Percentiles rank a stretch among this genome's conserved stretches.
Evolutionary conservation across 2,113 vertebrate genomes (phyloP).

Genomic region (Callocephalon fimbriatum): DNA sequence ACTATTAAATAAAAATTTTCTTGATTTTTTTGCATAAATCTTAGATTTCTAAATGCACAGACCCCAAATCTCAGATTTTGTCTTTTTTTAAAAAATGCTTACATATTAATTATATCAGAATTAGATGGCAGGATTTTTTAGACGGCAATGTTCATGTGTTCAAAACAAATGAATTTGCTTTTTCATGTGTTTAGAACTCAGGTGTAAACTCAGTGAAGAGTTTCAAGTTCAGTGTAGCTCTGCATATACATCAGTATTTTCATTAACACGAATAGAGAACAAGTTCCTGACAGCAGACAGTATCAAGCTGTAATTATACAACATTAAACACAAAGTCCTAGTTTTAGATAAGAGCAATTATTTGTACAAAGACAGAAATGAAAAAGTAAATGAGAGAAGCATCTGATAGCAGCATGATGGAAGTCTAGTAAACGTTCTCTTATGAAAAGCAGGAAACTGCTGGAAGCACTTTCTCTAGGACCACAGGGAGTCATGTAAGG

Average conservation of each 20-base stretch:
- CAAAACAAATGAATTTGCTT: not conserved
- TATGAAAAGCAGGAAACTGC: not conserved
- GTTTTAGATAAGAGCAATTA: not conserved
- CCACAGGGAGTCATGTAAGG: not conserved
- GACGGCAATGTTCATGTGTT: not conserved
- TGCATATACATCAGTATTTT: not conserved
- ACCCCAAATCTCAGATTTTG: not conserved
- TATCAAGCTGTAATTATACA: not conserved
- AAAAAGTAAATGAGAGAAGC: not conserved
- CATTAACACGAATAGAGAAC: not conserved
- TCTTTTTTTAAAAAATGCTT: not conserved
- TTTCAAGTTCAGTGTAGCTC: not conserved
- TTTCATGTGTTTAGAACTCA: not conserved
- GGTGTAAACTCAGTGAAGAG: not conserved
- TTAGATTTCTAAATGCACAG: not conserved
- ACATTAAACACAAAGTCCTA: not conserved
- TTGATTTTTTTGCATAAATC: not conserved
- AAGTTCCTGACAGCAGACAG: not conserved
- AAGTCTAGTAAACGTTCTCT: not conserved
- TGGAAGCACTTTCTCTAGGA: not conserved
- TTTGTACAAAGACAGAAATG: not conserved
- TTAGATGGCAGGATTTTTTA: not conserved
- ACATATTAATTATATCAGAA: not conserved
- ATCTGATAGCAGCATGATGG: not conserved
- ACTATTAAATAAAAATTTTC: not conserved